Evolutionary conservation across 2,113 vertebrate species (phyloP).

Genomic region (Halichoerus grypus): DNA sequence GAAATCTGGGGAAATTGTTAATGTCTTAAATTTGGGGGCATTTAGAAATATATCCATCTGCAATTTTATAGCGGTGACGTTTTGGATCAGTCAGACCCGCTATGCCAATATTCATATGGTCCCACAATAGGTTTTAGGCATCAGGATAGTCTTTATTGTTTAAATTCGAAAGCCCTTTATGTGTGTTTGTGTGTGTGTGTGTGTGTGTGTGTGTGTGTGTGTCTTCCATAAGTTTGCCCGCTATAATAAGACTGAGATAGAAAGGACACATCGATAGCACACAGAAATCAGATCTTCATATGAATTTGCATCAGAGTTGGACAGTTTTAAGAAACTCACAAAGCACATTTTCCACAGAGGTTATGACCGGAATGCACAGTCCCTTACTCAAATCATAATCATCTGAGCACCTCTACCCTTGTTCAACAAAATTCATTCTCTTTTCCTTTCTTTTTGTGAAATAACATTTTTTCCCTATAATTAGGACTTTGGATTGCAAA

Average conservation of each 20-base stretch:
- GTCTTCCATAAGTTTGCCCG: neutral
- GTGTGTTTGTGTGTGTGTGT: neutral
- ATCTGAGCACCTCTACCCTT: neutral
- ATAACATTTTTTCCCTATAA: slow-evolving; percentile 35
- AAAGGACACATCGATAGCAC: neutral
- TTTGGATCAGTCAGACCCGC: neutral
- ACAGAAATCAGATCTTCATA: slow-evolving; percentile 48
- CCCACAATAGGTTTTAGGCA: neutral
- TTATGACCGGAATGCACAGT: neutral
- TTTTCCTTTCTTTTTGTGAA: slow-evolving; percentile 49
- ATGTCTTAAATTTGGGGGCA: neutral
- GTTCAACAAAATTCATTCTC: neutral
- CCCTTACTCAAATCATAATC: neutral
- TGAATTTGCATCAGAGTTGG: neutral
- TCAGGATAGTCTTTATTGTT: neutral
- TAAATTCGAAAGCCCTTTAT: slow-evolving; percentile 34
- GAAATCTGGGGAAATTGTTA: neutral
- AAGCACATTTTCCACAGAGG: slow-evolving; percentile 44
- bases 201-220: slow-evolving; percentile 14
- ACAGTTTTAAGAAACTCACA: slow-evolving; percentile 48
- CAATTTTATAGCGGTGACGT: neutral
- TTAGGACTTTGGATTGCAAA: slow-evolving; percentile 71
- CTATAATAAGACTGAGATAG: neutral
- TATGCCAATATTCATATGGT: neutral
- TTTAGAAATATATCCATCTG: neutral